Base-by-base conservation (phyloP, 1,140 invertebrate species). In the Cataglyphis hispanica region DNA sequence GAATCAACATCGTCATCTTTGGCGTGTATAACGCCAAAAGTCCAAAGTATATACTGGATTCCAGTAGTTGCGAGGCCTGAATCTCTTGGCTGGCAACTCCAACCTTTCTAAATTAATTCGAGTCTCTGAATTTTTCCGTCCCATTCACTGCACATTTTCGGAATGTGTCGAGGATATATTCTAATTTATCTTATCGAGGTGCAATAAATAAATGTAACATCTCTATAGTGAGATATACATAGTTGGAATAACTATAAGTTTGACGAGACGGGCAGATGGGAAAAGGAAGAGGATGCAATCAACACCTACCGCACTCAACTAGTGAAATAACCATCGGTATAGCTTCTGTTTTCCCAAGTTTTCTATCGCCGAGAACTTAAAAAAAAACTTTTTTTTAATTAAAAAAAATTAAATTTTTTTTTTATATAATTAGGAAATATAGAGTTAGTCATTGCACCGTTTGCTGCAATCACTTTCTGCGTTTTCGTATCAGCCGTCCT, bases 201-300 rank as follows among this genome's bases (percentile, higher is more conserved):
- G 90, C 77, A 91, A 91, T 91, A 91, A 91, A 91, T 91, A 91
- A 91, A 84, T 87, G 88, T 85, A 80, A 80, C 78, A 87, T 90
- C 78, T 91, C 85, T 91, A 89, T 78, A 91, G 64, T 89, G 72
- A 89, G 80, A 90, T 77, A 69, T 86, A 70, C 31, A 85, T 83
- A 81, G 61, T 91, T 86, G 78, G 25, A 87, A 87, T 75, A 74
- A 78, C 77, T 76, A 60, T 70, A 77, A 78, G 64, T 70, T 70
- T 63, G 40, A 85, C 19, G 46, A 46, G 43, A 40, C 31, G 50
- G 86, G 34, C 81, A 89, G 76, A 37, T 90, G 78, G 84, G 22
- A 76, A 8, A 50, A 80, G 76, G 75, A 87, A 37, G 25, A 63
- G 87, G 77, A 77, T 81, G 86, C 53, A 31, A 85, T 46, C 46